Base-by-base conservation (phyloP, 2,113 vertebrate genomes). In the Phylloscopus trochilus region DNA sequence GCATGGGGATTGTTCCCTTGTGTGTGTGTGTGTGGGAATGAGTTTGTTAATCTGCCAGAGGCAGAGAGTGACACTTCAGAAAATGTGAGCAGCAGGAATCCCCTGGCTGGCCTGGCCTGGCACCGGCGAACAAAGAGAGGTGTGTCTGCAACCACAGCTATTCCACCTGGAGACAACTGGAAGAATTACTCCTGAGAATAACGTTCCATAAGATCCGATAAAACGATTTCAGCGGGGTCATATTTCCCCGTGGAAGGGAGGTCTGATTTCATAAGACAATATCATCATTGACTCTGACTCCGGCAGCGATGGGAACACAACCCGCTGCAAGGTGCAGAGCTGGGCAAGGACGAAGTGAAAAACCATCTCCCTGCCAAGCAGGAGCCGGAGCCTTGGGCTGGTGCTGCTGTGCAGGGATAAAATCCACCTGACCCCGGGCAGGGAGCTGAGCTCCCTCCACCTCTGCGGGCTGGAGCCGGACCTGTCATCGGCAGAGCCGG, bases 241-340 rank as follows among this genome's bases (percentile, higher is more conserved):
- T 13, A 7, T 97, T 97, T 97, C 96, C 13, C 81, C 68, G 28
- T 7, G 68, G 78, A 87, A 84, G 93, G 94, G 9, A 79, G 90
- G 15, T 92, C 93, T 95, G 59, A 0, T 97, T 96, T 95, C 95
- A 94, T 93, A 94, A 96, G 93, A 97, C 97, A 97, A 96, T 95
- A 73, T 95, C 94, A 94, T 95, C 92, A 96, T 97, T 97, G 96
- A 97, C 86, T 89, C 15, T 0, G 22, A 2, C 75, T 46, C 53
- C 15, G 10, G 96, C 95, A 33, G 92, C 10, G 39, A 11, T 43
- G 94, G 93, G 93, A 95, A 94, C 92, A 15, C 0, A 90, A 93
- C 64, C 92, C 37, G 0, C 51, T 4, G 88, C 37, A 47, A 94
- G 95, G 91, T 47, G 83, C 74, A 83, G 92, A 87, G 89, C 91